phyloP scores from a whole-genome alignment of 2,113 vertebrate genomes.

The Monopterus albus region DNA sequence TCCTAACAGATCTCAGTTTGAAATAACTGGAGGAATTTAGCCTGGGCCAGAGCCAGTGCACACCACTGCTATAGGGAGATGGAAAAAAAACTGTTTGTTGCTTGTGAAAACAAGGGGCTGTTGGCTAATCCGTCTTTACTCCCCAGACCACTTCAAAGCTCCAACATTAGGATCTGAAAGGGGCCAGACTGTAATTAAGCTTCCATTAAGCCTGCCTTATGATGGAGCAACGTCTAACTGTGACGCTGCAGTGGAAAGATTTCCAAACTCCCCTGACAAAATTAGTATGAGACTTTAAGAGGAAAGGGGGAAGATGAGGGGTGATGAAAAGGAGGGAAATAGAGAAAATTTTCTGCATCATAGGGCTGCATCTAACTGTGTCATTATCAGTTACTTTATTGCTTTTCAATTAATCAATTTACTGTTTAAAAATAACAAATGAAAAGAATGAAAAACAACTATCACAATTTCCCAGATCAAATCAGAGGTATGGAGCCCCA shows the following conservation, averaged over 20 bases:
- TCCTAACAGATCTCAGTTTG: conserved; percentile 79
- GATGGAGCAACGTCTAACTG: conserved; percentile 78
- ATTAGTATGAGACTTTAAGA: conserved; percentile 56
- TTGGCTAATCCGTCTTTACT: conserved; percentile 80
- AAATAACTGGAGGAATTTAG: conserved; percentile 83
- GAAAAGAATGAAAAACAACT: too few relatives aligned
- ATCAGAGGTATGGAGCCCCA: too few relatives aligned
- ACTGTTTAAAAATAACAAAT: too few relatives aligned
- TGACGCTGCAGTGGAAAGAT: conserved; percentile 81
- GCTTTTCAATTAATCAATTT: not conserved
- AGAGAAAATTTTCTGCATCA: not conserved
- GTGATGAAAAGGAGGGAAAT: conserved; percentile 10
- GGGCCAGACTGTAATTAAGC: conserved; percentile 80
- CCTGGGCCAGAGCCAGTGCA: conserved; percentile 75
- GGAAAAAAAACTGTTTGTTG: conserved; percentile 82
- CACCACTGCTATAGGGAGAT: conserved; percentile 64
- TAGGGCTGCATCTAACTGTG: not conserved
- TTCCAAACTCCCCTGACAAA: conserved; percentile 63
- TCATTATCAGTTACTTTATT: not conserved
- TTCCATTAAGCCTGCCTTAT: conserved; percentile 80
- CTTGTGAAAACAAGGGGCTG: conserved; percentile 77
- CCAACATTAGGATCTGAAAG: conserved; percentile 75
- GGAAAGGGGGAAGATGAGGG: conserved; percentile 4
- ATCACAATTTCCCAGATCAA: too few relatives aligned
- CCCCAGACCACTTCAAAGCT: conserved; percentile 80